Base-by-base conservation (phyloP, 2,113 vertebrate genomes). In the Brachypodius melanocephalos region DNA sequence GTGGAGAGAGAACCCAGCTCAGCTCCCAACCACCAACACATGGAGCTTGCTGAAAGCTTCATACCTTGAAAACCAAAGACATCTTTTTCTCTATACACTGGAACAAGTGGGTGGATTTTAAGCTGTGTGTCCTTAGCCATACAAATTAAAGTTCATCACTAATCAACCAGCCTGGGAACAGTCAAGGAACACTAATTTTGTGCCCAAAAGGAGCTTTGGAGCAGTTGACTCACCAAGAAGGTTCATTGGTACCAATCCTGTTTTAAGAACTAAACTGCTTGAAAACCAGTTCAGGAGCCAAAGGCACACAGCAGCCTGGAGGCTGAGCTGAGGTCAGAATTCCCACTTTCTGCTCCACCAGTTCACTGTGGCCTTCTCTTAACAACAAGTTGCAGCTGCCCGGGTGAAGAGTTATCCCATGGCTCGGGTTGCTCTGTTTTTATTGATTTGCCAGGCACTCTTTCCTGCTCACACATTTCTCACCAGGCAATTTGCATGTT, bases 391-490 rank as follows among this genome's bases (percentile, higher is more conserved):
- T 22, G 11, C 36, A 52, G 2, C 25, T 65, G 61, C 71, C 24
- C 8, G 49, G 29, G 22, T 16, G 31, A 67, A 40, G 5, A 17
- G 58, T 45, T 20, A 40, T 57, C 63, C 69, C 3, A 0, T 29
- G 76, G 72, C 89, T 61, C 1, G 2, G 20, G 28, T 48, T 68
- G 25, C 52, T 84, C 36, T 76, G 19, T 40, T 93, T 85, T 72
- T 29, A 38, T 62, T 20, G 46, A 76, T 84, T 51, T 51, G 8
- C 29, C 74, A 43, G 43, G 25, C 10, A 5, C 3, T 22, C n/a
- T 80, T 91, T 54, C 92, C 78, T 76, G 88, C 58, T 93, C 71
- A 4, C 54, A 6, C 38, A 66, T 83, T 95, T 85, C 92, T 93
- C 90, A 75, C 52, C 66, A 3, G 5, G 52, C 57, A 67, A 42